These are phyloP conservation scores for Ploceus nigricollis DNA, from an alignment of 2,113 vertebrate species.

Conservation along the genomic window DNA sequence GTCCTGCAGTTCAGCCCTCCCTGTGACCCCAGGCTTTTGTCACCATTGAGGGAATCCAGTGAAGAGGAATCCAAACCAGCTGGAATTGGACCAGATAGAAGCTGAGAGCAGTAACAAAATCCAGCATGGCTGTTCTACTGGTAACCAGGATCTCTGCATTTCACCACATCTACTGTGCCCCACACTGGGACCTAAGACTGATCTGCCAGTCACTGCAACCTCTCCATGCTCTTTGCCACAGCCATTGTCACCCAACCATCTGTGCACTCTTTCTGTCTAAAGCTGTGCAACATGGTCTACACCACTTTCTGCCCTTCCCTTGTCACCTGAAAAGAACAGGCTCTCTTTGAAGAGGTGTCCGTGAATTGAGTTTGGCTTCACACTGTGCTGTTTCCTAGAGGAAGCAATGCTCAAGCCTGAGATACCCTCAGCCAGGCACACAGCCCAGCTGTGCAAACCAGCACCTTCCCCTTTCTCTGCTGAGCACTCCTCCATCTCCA, in stretches of 20 bases:
- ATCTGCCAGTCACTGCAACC: background rate
- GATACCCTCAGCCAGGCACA: background rate
- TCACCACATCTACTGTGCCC: background rate
- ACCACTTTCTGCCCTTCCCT: background rate
- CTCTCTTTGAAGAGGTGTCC: background rate
- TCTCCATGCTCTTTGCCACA: background rate
- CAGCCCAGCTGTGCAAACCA: background rate
- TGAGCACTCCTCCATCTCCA: fast-evolving
- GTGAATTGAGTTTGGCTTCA: background rate
- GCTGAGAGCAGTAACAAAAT: background rate
- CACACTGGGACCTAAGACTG: background rate
- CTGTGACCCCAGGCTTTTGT: background rate
- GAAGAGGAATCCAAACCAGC: background rate
- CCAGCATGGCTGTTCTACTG: background rate
- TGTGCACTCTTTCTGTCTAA: background rate
- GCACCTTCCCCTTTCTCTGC: background rate
- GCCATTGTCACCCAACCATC: background rate
- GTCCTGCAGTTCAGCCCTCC: background rate
- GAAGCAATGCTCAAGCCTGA: background rate
- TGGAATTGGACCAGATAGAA: background rate
- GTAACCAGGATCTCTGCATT: background rate
- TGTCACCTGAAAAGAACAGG: background rate
- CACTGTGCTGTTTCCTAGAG: background rate
- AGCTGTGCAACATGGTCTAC: background rate
- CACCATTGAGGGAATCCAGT: background rate